Percentiles rank a stretch among this genome's conserved stretches.
These are phyloP conservation scores for Drosophila fulvimacula DNA, from an alignment of 2,888 invertebrate genomes.

Conservation along the genomic window DNA sequence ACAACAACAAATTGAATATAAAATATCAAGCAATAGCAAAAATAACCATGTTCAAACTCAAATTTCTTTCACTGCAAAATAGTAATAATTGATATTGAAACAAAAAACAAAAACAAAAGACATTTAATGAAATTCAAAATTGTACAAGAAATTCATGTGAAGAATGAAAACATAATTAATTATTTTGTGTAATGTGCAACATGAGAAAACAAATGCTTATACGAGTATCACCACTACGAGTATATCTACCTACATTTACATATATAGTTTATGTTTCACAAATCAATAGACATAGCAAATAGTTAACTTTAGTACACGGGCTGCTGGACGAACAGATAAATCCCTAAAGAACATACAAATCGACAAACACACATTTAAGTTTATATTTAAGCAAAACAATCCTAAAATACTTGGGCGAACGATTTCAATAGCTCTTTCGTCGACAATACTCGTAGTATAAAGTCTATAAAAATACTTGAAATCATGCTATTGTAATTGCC, in stretches of 20 bases:
- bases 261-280: constrained; percentile 31
- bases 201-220: constrained; percentile 28
- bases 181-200: constrained; percentile 43
- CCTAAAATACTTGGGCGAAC: constrained; percentile 27
- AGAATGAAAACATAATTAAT: constrained; percentile 8
- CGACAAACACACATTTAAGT: constrained; percentile 32
- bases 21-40: constrained; percentile 47
- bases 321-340: constrained; percentile 32
- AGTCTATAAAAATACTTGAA: constrained; percentile 1
- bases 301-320: constrained; percentile 38
- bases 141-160: constrained; percentile 10
- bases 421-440: constrained; percentile 14
- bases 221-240: constrained; percentile 36
- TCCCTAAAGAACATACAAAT: not conserved
- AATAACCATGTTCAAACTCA: constrained; percentile 25
- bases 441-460: constrained; percentile 22
- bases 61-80: constrained; percentile 4
- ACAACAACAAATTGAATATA: constrained; percentile 44
- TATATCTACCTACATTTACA: constrained; percentile 30
- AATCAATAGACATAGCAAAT: constrained; percentile 52
- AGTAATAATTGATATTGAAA: constrained; percentile 24
- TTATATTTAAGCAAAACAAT: constrained; percentile 30
- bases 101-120: not conserved
- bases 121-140: constrained; percentile 19
- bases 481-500: constrained; percentile 12